Evolutionary conservation across 2,797 vertebrate species (phyloP).

Genomic region (Sebastes diaconus): DNA sequence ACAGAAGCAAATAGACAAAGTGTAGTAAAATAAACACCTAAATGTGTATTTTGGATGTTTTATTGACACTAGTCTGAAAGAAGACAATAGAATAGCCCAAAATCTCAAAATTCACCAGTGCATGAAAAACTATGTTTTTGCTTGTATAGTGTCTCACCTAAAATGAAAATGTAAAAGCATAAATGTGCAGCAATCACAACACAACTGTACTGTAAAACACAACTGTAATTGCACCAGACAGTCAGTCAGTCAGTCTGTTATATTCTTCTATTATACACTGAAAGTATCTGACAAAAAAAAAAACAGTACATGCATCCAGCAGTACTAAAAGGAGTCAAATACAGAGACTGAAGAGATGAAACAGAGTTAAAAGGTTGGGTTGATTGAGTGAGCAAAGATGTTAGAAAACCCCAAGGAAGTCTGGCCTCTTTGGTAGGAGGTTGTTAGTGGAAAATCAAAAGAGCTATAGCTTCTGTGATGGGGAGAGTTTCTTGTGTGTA

Average conservation of each 20-base stretch:
- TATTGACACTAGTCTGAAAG: too few relatives aligned
- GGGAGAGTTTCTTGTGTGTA: constrained; percentile 21
- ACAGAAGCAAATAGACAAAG: too few relatives aligned
- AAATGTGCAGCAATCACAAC: not conserved
- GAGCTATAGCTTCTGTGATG: constrained; percentile 5
- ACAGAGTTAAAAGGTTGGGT: not conserved
- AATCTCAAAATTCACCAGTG: too few relatives aligned
- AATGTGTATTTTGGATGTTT: too few relatives aligned
- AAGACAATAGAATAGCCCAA: too few relatives aligned
- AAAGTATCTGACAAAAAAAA: not conserved
- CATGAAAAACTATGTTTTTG: not conserved
- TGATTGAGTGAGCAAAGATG: constrained; percentile 3
- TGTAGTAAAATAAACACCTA: too few relatives aligned
- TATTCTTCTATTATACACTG: not conserved
- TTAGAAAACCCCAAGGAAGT: constrained; percentile 2
- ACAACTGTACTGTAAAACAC: not conserved
- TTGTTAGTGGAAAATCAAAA: constrained; percentile 22
- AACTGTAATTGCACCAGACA: not conserved
- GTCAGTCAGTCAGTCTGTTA: not conserved
- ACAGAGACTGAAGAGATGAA: not conserved
- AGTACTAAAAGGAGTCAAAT: not conserved
- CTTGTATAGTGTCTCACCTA: not conserved
- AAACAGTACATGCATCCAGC: not conserved
- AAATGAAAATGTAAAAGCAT: not conserved
- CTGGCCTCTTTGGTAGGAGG: not conserved